A percentile compares a stretch with the other conserved stretches of the same genome.
phyloP scores from a whole-genome alignment of 2,888 invertebrate genomes.

The Apamea monoglypha region DNA sequence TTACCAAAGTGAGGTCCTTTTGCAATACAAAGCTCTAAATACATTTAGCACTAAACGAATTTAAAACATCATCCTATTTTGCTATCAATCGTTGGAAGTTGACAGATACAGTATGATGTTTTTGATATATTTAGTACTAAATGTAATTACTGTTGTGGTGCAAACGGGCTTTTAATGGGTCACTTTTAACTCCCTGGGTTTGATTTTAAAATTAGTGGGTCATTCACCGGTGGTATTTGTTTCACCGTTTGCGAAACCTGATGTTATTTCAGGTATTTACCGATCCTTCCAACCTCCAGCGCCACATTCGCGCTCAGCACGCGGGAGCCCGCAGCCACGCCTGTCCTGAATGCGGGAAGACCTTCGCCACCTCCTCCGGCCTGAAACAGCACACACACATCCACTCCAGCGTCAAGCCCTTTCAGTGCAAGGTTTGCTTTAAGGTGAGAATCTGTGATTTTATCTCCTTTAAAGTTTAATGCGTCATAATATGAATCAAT shows the following conservation, averaged over 20 bases:
- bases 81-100: background rate
- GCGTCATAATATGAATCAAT: background rate
- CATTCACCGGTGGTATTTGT: constrained; percentile 62
- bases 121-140: constrained; percentile 12
- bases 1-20: constrained; percentile 9
- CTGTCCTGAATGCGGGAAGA: constrained; percentile 99
- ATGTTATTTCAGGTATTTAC: constrained; percentile 95
- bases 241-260: constrained; percentile 87
- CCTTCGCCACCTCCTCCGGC: constrained; percentile 99
- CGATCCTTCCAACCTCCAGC: constrained; percentile 98
- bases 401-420: constrained; percentile 99
- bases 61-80: background rate
- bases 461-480: background rate
- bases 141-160: constrained; percentile 29
- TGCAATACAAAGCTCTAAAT: constrained; percentile 1
- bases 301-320: constrained; percentile 98
- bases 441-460: constrained; percentile 91
- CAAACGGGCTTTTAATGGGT: constrained; percentile 31
- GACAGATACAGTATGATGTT: constrained; percentile 4
- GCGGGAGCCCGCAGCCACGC: constrained; percentile 99
- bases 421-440: constrained; percentile 98
- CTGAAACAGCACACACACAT: constrained; percentile 99
- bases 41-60: background rate
- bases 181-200: constrained; percentile 48
- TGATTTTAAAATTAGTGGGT: constrained; percentile 61